A percentile compares a stretch with the other conserved stretches of the same genome.
These are phyloP conservation scores for Sciurus niger DNA, from an alignment of 2,113 vertebrate genomes.

Conservation along the genomic window DNA sequence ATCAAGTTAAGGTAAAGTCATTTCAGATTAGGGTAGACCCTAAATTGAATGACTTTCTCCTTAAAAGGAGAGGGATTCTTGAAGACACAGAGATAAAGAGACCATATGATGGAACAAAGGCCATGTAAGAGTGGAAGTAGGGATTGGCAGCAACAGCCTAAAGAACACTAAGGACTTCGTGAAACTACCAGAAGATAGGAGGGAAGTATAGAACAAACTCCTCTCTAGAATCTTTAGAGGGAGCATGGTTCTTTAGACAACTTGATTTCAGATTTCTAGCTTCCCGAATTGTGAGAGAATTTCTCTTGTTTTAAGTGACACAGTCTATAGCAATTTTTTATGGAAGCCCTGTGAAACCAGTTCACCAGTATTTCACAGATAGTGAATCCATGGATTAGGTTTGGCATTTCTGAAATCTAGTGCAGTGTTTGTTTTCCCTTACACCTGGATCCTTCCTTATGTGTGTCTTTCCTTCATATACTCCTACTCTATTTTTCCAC, in stretches of 20 bases:
- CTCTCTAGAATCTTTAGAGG: not conserved
- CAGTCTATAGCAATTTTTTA: slow-evolving; percentile 16
- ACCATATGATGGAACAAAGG: not conserved
- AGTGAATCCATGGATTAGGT: not conserved
- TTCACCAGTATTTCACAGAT: not conserved
- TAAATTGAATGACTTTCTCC: not conserved
- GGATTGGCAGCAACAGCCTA: not conserved
- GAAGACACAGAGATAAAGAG: slow-evolving; percentile 8
- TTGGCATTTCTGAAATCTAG: slow-evolving; percentile 51
- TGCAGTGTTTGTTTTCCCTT: slow-evolving; percentile 2
- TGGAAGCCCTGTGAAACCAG: not conserved
- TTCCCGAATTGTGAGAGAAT: slow-evolving; percentile 32
- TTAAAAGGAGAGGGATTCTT: slow-evolving; percentile 33
- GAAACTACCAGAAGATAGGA: not conserved
- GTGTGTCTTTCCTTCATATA: not conserved
- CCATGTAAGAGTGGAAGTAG: not conserved
- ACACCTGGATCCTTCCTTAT: not conserved
- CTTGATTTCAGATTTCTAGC: slow-evolving; percentile 47
- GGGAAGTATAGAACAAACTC: not conserved
- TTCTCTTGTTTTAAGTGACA: slow-evolving; percentile 3
- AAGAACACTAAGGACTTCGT: not conserved
- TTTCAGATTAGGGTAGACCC: not conserved
- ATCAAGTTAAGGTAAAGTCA: slow-evolving; percentile 55
- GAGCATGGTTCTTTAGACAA: not conserved
- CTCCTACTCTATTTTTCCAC: too few species aligned